Conservation (phyloP, 1,140 invertebrate genomes). For the Hyphantria cunea region DNA sequence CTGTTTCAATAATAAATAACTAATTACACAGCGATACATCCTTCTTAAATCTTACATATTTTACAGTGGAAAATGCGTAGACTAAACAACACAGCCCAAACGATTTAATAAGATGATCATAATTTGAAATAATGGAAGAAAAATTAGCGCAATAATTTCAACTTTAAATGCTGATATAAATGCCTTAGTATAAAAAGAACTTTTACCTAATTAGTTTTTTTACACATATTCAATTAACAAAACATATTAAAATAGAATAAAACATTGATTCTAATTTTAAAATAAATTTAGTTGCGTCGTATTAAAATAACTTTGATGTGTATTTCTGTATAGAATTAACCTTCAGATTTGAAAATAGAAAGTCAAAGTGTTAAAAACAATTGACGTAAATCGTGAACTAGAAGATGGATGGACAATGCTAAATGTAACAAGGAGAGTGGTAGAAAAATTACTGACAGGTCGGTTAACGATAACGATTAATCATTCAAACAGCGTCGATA, state of each 20-base stretch:
- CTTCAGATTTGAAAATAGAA: constrained; percentile 15
- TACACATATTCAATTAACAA: too few relatives aligned
- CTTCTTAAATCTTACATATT: too few relatives aligned
- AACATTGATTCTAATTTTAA: constrained; percentile 1
- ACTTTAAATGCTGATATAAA: too few relatives aligned
- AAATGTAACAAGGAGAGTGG: constrained; percentile 21
- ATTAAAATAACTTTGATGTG: constrained; percentile 13
- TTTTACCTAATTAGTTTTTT: too few relatives aligned
- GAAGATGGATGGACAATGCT: constrained; percentile 9
- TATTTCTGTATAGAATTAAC: constrained; percentile 15
- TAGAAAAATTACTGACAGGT: constrained; percentile 22
- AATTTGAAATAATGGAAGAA: too few relatives aligned
- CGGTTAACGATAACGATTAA: constrained; percentile 28
- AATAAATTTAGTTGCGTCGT: constrained; percentile 3
- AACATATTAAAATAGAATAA: neutral
- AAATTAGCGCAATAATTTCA: too few relatives aligned
- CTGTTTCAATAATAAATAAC: too few relatives aligned
- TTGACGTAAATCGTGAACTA: constrained; percentile 11
- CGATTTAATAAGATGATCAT: too few relatives aligned
- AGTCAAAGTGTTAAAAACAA: constrained; percentile 11
- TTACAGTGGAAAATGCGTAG: too few relatives aligned
- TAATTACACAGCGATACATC: too few relatives aligned
- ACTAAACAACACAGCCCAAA: too few relatives aligned
- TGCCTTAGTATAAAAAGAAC: too few relatives aligned
- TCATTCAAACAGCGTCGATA: constrained; percentile 25